Conservation (phyloP, 2,113 vertebrate species). For the Corydoras maculifer region DNA sequence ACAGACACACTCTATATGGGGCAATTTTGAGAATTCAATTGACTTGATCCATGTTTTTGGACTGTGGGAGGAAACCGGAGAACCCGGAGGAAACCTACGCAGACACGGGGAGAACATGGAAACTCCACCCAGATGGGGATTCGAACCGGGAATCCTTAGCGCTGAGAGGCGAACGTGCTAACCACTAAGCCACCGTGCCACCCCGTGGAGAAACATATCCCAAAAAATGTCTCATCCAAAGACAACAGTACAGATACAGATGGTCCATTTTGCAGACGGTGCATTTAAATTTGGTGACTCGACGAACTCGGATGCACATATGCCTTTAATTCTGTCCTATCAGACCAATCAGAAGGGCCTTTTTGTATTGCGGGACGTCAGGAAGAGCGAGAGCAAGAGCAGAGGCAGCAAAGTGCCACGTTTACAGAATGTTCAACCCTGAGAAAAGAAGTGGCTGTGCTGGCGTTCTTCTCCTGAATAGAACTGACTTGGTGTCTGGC, state of each 20-base stretch:
- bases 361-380: background rate
- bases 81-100: too few species aligned
- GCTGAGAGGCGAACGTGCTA: too few species aligned
- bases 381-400: background rate
- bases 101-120: too few species aligned
- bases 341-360: constrained; percentile 16
- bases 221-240: constrained; percentile 6
- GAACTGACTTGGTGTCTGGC: constrained; percentile 33
- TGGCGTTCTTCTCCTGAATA: constrained; percentile 23
- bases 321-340: constrained; percentile 7
- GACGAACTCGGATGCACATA: constrained; percentile 9
- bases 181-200: background rate
- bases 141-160: too few species aligned
- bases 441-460: constrained; percentile 18
- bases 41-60: too few species aligned
- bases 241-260: background rate
- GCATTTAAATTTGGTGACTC: constrained; percentile 4
- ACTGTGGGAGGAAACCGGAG: too few species aligned
- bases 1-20: too few species aligned
- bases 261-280: background rate
- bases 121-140: too few species aligned
- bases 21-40: too few species aligned
- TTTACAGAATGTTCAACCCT: constrained; percentile 9
- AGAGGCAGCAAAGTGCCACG: constrained; percentile 19
- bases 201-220: background rate